phyloP scores from a whole-genome alignment of 2,888 invertebrate species.

The Polymixis flavicincta region DNA sequence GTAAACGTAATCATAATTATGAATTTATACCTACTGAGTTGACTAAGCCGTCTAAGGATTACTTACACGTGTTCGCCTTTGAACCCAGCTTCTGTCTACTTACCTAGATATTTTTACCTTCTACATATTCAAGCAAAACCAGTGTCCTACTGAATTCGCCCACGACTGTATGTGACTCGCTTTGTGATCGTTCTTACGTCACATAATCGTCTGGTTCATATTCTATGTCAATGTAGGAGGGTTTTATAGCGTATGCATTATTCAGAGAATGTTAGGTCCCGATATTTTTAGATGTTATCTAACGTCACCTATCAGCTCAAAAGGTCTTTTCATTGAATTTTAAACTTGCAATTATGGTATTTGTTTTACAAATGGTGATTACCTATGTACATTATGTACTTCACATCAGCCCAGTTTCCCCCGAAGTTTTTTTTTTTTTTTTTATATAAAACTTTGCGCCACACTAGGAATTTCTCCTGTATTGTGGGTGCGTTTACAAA shows the following conservation, averaged over 20 bases:
- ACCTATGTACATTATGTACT: not conserved
- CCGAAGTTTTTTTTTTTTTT: too few relatives aligned
- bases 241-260: constrained; percentile 31
- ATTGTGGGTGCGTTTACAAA: too few relatives aligned
- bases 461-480: too few relatives aligned
- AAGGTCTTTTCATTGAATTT: not conserved
- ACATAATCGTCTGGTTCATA: constrained; percentile 9
- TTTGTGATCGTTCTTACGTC: constrained; percentile 22
- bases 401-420: not conserved
- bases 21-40: constrained; percentile 2
- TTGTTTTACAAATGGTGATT: not conserved
- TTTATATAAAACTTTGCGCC: too few relatives aligned
- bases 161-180: constrained; percentile 7
- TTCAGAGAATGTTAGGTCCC: constrained; percentile 21
- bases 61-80: constrained; percentile 13
- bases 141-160: constrained; percentile 14
- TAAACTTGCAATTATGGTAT: not conserved
- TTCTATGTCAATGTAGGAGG: constrained; percentile 5
- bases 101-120: constrained; percentile 2
- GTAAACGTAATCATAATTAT: constrained; percentile 5
- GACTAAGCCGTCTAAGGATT: constrained; percentile 11
- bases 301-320: not conserved
- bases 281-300: not conserved
- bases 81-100: constrained; percentile 20
- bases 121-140: constrained; percentile 14